phyloP scores from a whole-genome alignment of 2,888 invertebrate species.

The Hirtodrosophila trivittata region DNA sequence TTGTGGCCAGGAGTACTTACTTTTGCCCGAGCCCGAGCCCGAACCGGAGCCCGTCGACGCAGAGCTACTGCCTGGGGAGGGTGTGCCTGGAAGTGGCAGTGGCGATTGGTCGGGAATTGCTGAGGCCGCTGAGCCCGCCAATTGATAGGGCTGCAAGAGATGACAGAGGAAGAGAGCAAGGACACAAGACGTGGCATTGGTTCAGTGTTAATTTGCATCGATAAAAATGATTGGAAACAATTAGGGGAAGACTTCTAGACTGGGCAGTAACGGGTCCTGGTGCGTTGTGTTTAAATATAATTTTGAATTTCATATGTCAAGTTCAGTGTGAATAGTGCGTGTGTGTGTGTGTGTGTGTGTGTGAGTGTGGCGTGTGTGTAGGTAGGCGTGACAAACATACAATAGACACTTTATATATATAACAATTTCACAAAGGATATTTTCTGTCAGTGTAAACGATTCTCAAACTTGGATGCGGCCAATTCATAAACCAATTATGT shows the following conservation, averaged over 20 bases:
- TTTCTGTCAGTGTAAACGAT: slow-evolving; percentile 1
- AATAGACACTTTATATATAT: slow-evolving; percentile 44
- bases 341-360: slow-evolving; percentile 26
- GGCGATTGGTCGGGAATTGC: slow-evolving; percentile 86
- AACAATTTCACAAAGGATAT: slow-evolving; percentile 25
- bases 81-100: slow-evolving; percentile 88
- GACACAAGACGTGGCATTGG: slow-evolving; percentile 34
- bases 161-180: slow-evolving; percentile 18
- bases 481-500: slow-evolving; percentile 62
- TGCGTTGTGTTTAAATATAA: slow-evolving; percentile 39
- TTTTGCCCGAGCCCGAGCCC: slow-evolving; percentile 85
- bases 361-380: slow-evolving; percentile 29
- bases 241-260: background rate
- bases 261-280: slow-evolving; percentile 24
- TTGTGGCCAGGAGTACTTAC: slow-evolving; percentile 62
- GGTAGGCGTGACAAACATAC: slow-evolving; percentile 37
- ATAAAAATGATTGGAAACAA: background rate
- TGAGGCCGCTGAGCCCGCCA: slow-evolving; percentile 86
- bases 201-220: slow-evolving; percentile 36
- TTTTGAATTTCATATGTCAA: slow-evolving; percentile 58
- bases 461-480: slow-evolving; percentile 45
- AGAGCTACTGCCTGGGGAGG: slow-evolving; percentile 94
- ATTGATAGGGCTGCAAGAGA: slow-evolving; percentile 84
- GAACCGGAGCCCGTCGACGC: slow-evolving; percentile 92
- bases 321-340: slow-evolving; percentile 32